Evolutionary conservation across 2,888 invertebrate species (phyloP).

Genomic region (Drosophila macrospina): DNA sequence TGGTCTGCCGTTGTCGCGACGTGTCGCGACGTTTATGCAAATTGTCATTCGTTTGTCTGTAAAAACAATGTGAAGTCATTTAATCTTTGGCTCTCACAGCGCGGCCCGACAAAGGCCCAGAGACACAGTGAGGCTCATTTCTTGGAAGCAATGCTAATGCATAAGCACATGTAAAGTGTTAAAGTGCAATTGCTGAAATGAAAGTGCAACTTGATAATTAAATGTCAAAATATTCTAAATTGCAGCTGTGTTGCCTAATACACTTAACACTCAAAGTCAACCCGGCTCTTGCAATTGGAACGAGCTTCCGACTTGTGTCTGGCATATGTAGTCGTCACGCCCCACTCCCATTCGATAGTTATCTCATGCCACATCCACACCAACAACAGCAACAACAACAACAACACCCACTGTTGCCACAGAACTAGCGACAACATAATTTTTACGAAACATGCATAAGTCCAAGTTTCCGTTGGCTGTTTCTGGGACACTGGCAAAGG

Average conservation of each 20-base stretch:
- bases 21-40: constrained; percentile 65
- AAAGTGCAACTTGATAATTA: not conserved
- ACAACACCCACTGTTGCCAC: constrained; percentile 16
- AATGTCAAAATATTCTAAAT: no score
- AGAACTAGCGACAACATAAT: constrained; percentile 81
- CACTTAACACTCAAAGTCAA: not conserved
- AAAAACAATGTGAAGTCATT: constrained; percentile 64
- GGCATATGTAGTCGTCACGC: constrained; percentile 41
- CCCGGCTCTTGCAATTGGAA: constrained; percentile 60
- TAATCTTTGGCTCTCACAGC: constrained; percentile 50
- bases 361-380: constrained; percentile 10
- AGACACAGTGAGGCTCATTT: not conserved
- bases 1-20: not conserved
- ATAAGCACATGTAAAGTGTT: not conserved
- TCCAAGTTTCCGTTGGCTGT: constrained; percentile 24
- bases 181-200: not conserved
- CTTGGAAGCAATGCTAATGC: not conserved
- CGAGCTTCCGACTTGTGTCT: constrained; percentile 71
- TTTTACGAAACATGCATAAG: constrained; percentile 71
- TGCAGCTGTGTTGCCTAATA: not conserved
- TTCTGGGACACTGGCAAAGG: constrained; percentile 26
- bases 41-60: constrained; percentile 66
- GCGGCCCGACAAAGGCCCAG: not conserved
- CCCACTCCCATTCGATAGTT: constrained; percentile 34
- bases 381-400: no score